A percentile compares a stretch with the other conserved stretches of the same genome.
Evolutionary conservation across 2,888 invertebrate species (phyloP).

Genomic region (Sipha maydis): DNA sequence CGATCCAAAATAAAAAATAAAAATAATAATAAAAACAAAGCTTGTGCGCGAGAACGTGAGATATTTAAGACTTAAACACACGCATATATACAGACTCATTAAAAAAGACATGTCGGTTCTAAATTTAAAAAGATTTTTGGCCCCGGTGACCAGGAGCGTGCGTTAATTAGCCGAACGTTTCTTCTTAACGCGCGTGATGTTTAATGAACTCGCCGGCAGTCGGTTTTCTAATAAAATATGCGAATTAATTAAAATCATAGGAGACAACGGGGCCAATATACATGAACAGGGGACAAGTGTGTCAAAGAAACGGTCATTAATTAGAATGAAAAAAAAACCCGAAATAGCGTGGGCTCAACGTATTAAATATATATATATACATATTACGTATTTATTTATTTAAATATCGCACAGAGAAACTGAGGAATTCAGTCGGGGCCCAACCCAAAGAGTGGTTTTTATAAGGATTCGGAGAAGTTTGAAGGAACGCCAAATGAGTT

Average conservation of each 20-base stretch:
- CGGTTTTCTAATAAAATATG: constrained; percentile 58
- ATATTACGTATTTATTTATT: constrained; percentile 16
- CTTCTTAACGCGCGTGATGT: constrained; percentile 35
- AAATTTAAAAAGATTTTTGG: constrained; percentile 55
- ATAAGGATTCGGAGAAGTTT: constrained; percentile 47
- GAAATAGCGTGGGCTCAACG: constrained; percentile 54
- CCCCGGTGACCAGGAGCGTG: constrained; percentile 6
- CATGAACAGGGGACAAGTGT: constrained; percentile 39
- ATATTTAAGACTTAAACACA: constrained; percentile 3
- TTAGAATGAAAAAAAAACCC: constrained; percentile 49
- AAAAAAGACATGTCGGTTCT: constrained; percentile 38
- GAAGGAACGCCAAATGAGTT: constrained; percentile 58
- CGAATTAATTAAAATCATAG: constrained; percentile 54
- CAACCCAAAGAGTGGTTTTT: constrained; percentile 57
- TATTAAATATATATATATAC: constrained; percentile 3
- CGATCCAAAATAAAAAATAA: background rate
- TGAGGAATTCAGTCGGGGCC: constrained; percentile 48
- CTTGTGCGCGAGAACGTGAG: background rate
- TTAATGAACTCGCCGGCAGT: constrained; percentile 55
- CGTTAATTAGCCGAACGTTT: constrained; percentile 55
- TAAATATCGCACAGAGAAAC: constrained; percentile 57
- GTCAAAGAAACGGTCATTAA: constrained; percentile 61
- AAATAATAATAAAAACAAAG: no score
- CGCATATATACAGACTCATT: constrained; percentile 15
- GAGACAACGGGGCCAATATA: constrained; percentile 50